Evolutionary conservation across 1,140 invertebrate species (phyloP).

Genomic region (Anadara kagoshimensis): DNA sequence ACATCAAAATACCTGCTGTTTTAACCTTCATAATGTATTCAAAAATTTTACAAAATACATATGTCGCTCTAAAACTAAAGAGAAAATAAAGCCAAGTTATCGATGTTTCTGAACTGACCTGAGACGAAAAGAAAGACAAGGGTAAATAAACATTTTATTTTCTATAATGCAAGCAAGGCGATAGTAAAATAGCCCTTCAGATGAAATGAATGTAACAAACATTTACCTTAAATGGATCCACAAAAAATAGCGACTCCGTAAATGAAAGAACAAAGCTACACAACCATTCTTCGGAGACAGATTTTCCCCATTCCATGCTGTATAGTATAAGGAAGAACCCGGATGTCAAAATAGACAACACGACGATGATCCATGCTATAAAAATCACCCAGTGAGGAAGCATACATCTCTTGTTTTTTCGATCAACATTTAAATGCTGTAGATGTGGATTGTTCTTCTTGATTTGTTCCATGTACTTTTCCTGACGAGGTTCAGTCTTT

Average conservation of each 20-base stretch:
- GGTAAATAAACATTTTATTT: no score
- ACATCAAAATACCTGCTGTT: no score
- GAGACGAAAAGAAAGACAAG: no score
- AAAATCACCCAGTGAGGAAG: conserved; percentile 57
- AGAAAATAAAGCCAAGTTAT: no score
- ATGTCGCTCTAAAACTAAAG: no score
- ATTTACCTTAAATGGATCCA: conserved; percentile 64
- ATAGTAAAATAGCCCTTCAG: no score
- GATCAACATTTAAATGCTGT: no score
- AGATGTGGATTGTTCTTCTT: conserved; percentile 31
- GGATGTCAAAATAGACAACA: conserved; percentile 35
- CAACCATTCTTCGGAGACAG: conserved; percentile 60
- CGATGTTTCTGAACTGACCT: no score
- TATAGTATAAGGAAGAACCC: conserved; percentile 61
- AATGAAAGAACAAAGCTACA: conserved; percentile 58
- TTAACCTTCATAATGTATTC: no score
- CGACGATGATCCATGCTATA: conserved; percentile 54
- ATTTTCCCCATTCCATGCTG: conserved; percentile 63
- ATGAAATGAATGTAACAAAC: no score
- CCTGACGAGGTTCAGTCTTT: not conserved
- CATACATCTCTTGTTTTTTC: not conserved
- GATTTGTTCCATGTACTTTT: conserved; percentile 8
- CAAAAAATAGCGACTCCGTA: conserved; percentile 53
- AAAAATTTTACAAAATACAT: no score
- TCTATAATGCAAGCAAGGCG: no score